Evolutionary conservation across 2,888 invertebrate genomes (phyloP), one percentile per base, ranked within the genome.

Genomic region (Laothoe populi): DNA sequence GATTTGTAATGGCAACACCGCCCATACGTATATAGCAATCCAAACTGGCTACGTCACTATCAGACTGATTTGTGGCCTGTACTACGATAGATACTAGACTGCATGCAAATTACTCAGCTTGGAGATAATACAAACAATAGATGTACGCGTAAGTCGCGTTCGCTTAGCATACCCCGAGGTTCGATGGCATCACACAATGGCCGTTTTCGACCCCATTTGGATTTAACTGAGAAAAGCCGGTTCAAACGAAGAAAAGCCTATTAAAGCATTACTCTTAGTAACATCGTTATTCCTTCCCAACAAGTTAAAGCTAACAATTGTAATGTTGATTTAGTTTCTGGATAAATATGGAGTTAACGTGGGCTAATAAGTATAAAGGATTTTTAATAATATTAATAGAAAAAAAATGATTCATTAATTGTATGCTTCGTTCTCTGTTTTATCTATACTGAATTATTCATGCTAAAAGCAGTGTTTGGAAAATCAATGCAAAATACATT

Each of bases 131-230:
- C 71, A 70, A 70, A 78, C 72, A 76, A 76, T 74, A 76, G 70
- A 72, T 53, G 53, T 35, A 53, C 35, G 53, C 70, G 70, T 69
- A 71, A 76, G 76, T 71, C 67, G 67, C 65, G 71, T 70, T 75
- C 70, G 72, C 74, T 79, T 72, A 74, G 70, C 53, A 53, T 53
- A 68, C 70, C 70, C 66, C 59, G 70, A 68, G 68, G 75, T 73
- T 78, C 75, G 73, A 74, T 73, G 75, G 67, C 77, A 72, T 59
- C 66, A 79, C 73, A 79, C 82, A 78, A 81, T 78, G 70, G 68
- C 64, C 69, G 44, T 53, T 53, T 49, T 53, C 53, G 53, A 53
- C 35, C 35, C 53, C 53, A 53, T 53, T 53, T 53, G 53, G 53
- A 53, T 53, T 53, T 53, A 53, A 53, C 53, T 35, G 53, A 53